Conservation (phyloP, 2,888 invertebrate genomes). For the Microplitis deprimator region DNA sequence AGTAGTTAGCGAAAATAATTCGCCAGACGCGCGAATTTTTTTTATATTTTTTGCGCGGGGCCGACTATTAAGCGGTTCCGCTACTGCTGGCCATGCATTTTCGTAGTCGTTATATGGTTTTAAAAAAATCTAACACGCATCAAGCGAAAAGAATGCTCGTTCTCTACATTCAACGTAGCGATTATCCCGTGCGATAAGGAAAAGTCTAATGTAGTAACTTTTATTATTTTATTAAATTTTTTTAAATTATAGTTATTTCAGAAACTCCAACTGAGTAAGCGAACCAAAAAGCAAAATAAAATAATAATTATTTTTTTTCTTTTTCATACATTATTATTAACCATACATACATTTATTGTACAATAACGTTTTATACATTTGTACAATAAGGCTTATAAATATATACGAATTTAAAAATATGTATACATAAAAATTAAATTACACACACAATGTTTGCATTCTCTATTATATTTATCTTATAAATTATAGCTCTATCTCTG, state of each 20-base stretch:
- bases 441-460: not conserved
- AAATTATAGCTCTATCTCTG: not conserved
- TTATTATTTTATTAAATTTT: not conserved
- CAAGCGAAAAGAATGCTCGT: slow-evolving; percentile 37
- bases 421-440: not conserved
- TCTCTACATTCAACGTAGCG: slow-evolving; percentile 40
- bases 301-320: not conserved
- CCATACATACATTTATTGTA: too few species aligned
- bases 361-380: not conserved
- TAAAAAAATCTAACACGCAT: slow-evolving; percentile 11
- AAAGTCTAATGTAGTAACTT: slow-evolving; percentile 16
- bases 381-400: not conserved
- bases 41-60: slow-evolving; percentile 31
- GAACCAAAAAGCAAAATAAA: not conserved
- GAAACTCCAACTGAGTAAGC: not conserved
- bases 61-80: slow-evolving; percentile 28
- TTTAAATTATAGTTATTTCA: not conserved
- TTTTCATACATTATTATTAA: too few species aligned
- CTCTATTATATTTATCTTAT: slow-evolving; percentile 1
- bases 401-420: not conserved
- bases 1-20: not conserved
- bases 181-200: slow-evolving; percentile 49
- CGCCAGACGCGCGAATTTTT: slow-evolving; percentile 22
- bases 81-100: slow-evolving; percentile 37
- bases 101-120: slow-evolving; percentile 17